phyloP scores from a whole-genome alignment of 2,113 vertebrate genomes.

The Leptosomus discolor region DNA sequence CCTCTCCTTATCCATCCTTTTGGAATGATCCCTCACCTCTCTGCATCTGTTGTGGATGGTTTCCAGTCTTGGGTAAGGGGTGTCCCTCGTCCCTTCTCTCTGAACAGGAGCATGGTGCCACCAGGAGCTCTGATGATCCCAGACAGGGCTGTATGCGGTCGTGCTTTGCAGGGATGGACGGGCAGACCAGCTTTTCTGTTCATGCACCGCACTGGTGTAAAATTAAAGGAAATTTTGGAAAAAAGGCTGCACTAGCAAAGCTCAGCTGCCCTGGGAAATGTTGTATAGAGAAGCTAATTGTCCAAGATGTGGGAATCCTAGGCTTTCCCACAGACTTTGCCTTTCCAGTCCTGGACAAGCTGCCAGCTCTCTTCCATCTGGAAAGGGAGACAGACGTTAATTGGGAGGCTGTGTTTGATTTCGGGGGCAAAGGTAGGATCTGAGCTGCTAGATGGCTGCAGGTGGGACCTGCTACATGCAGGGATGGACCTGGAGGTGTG shows the following conservation, averaged over 20 bases:
- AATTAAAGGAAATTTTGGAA: background rate
- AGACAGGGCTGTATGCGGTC: rapidly evolving
- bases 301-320: background rate
- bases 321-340: background rate
- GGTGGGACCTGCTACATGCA: background rate
- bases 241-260: background rate
- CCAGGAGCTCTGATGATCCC: background rate
- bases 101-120: background rate
- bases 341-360: background rate
- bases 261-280: background rate
- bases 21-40: background rate
- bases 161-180: background rate
- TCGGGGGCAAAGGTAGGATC: background rate
- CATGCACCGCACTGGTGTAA: background rate
- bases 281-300: background rate
- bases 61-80: background rate
- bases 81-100: background rate
- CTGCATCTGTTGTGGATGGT: background rate
- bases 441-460: background rate
- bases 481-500: background rate
- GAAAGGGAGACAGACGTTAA: background rate
- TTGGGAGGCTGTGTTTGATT: background rate
- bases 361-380: background rate
- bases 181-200: background rate
- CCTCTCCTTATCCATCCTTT: background rate